These are phyloP conservation scores for Crypturellus tataupa DNA, from an alignment of 2,797 vertebrate species.

Conservation along the genomic window DNA sequence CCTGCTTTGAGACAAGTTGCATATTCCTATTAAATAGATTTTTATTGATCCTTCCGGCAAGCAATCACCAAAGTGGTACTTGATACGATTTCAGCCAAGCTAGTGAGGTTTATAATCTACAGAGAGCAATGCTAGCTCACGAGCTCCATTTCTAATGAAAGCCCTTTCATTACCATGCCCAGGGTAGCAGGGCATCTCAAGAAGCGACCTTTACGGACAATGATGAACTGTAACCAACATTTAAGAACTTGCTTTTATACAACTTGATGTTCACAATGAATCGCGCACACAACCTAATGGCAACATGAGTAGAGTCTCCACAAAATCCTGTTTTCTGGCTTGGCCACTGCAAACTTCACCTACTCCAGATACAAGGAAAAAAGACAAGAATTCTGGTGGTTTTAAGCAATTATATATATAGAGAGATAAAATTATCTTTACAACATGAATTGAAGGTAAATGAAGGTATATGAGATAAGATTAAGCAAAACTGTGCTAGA, in stretches of 20 bases:
- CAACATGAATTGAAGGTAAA: neutral
- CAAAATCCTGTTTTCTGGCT: neutral
- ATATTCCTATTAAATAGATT: neutral
- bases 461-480: slow-evolving; percentile 10
- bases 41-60: slow-evolving; percentile 7
- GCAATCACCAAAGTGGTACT: neutral
- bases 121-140: neutral
- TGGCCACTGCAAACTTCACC: neutral
- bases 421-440: slow-evolving; percentile 14
- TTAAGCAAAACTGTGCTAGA: neutral
- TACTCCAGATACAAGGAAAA: neutral
- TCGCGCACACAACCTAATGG: neutral
- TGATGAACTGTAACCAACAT: neutral
- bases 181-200: neutral
- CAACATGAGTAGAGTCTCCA: neutral
- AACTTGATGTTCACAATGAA: neutral
- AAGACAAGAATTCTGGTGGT: neutral
- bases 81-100: neutral
- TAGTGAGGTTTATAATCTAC: neutral
- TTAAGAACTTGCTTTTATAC: slow-evolving; percentile 30
- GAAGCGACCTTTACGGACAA: neutral
- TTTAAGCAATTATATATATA: neutral
- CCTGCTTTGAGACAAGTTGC: neutral
- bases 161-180: neutral
- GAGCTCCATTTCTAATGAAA: slow-evolving; percentile 15